Evolutionary conservation across 2,113 vertebrate species (phyloP).

Genomic region (Motacilla alba): DNA sequence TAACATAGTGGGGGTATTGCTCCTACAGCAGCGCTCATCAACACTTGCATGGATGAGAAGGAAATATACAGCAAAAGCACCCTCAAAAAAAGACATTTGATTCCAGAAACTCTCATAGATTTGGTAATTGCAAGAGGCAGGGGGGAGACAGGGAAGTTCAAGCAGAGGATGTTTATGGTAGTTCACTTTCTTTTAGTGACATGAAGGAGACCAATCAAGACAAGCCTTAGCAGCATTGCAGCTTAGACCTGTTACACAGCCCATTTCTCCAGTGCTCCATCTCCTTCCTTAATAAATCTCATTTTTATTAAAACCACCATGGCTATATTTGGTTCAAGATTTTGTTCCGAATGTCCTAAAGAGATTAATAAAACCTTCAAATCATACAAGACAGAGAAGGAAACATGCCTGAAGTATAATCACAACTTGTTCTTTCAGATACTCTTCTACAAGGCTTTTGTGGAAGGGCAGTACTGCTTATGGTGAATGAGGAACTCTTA

Average conservation of each 20-base stretch:
- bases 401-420: background rate
- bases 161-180: background rate
- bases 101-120: background rate
- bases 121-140: background rate
- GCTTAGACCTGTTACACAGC: background rate
- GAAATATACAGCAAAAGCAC: background rate
- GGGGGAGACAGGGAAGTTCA: background rate
- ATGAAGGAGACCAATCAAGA: background rate
- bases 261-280: background rate
- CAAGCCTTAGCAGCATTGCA: background rate
- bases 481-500: background rate
- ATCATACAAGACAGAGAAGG: background rate
- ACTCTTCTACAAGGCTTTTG: background rate
- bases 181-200: background rate
- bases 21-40: fast-evolving
- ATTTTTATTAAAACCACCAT: background rate
- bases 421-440: background rate
- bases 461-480: background rate
- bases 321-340: background rate
- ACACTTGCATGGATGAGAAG: background rate
- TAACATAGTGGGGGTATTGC: fast-evolving
- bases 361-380: background rate
- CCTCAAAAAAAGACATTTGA: background rate
- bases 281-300: background rate
- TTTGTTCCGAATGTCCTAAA: background rate